phyloP scores from a whole-genome alignment of 1,140 invertebrate species.

The Chrysoperla carnea region DNA sequence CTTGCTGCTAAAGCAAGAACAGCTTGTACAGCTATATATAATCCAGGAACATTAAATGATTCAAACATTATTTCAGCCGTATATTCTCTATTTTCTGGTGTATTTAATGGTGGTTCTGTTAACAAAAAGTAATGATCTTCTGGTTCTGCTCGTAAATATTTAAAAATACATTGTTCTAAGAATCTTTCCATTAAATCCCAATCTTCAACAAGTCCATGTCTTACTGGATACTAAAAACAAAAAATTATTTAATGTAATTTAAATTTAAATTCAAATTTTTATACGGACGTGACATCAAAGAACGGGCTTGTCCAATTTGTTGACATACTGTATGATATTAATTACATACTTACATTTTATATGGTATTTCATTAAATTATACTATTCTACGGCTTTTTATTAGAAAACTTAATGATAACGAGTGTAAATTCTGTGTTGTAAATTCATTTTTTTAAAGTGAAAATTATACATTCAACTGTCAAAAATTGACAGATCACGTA shows the following conservation, averaged over 20 bases:
- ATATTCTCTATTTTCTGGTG: conserved; percentile 98
- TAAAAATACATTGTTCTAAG: conserved; percentile 97
- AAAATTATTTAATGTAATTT: not conserved
- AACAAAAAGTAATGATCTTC: conserved; percentile 98
- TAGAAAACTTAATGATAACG: too few relatives aligned
- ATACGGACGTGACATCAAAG: too few relatives aligned
- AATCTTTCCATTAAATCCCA: conserved; percentile 99
- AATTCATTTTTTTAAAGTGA: too few relatives aligned
- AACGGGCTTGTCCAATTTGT: too few relatives aligned
- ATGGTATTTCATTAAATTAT: too few relatives aligned
- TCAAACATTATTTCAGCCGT: conserved; percentile 99
- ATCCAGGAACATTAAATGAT: conserved; percentile 97
- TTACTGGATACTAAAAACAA: conserved; percentile 77
- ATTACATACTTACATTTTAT: too few relatives aligned
- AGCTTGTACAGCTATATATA: conserved; percentile 98
- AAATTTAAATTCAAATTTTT: too few relatives aligned
- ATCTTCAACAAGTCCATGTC: conserved; percentile 97
- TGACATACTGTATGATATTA: too few relatives aligned
- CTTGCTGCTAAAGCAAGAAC: conserved; percentile 95
- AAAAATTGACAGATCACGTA: too few relatives aligned
- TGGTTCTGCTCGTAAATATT: conserved; percentile 94
- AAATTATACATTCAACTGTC: too few relatives aligned
- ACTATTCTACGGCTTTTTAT: too few relatives aligned
- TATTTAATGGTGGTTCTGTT: conserved; percentile 98
- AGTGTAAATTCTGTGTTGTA: too few relatives aligned